phyloP scores from a whole-genome alignment of 64 coral and sea anemone genomes.

The Trachythela sp. region DNA sequence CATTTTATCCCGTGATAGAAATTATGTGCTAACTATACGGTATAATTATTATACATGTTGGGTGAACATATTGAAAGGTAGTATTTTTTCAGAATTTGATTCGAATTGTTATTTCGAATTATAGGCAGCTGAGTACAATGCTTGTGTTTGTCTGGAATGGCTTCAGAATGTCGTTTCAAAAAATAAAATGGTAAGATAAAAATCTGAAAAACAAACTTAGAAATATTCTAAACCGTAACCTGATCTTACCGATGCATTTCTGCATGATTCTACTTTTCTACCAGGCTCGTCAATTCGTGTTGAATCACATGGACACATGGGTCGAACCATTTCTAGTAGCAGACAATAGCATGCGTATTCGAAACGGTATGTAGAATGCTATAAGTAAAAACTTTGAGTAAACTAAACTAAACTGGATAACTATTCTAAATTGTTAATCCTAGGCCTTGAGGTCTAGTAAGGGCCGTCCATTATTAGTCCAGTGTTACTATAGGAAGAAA shows the following conservation, averaged over 20 bases:
- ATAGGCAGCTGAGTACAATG: conserved; percentile 91
- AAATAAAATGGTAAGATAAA: conserved; percentile 69
- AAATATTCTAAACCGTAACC: neutral
- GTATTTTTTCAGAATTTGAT: too few species aligned
- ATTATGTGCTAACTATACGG: too few species aligned
- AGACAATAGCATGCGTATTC: conserved; percentile 84
- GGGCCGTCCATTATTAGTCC: too few species aligned
- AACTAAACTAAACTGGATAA: neutral
- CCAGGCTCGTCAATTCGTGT: conserved; percentile 90
- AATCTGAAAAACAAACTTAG: neutral
- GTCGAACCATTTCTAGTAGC: conserved; percentile 88
- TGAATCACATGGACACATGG: conserved; percentile 93
- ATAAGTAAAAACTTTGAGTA: neutral
- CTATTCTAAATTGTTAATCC: too few species aligned
- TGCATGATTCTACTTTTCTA: neutral
- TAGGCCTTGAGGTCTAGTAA: too few species aligned
- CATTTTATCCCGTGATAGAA: too few species aligned
- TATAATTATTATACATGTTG: too few species aligned
- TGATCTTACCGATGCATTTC: neutral
- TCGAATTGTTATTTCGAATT: neutral
- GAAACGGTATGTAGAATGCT: conserved; percentile 62
- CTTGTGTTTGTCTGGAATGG: conserved; percentile 90
- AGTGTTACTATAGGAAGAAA: neutral
- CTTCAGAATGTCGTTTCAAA: conserved; percentile 74
- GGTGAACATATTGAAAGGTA: too few species aligned